A percentile compares a stretch with the other conserved stretches of the same genome.
Conservation (phyloP, 2,113 vertebrate species). For the Amazona guildingii region DNA sequence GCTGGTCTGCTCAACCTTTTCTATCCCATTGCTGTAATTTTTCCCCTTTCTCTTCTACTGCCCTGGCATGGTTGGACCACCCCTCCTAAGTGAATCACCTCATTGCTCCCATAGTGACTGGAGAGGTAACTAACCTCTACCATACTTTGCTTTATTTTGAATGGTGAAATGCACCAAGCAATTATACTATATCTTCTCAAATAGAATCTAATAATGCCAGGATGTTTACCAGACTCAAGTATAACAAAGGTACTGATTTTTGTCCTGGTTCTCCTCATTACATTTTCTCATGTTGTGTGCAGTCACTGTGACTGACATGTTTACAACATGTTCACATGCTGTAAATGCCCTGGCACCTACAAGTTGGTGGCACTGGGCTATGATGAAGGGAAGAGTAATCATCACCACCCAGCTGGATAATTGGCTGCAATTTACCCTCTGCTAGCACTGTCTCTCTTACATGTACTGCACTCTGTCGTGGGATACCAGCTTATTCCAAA, state of each 20-base stretch:
- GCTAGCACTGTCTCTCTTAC: background rate
- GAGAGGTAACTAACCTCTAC: background rate
- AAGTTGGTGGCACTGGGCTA: background rate
- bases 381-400: background rate
- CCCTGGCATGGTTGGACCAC: background rate
- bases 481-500: background rate
- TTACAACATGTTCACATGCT: background rate
- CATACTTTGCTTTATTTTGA: background rate
- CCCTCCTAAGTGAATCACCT: background rate
- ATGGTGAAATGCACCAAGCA: background rate
- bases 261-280: background rate
- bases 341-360: background rate
- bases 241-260: background rate
- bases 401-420: background rate
- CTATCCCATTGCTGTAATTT: background rate
- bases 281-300: background rate
- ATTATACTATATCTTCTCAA: background rate
- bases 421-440: background rate
- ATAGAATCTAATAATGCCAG: background rate
- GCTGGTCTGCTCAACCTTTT: background rate
- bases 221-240: background rate
- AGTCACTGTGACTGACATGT: background rate
- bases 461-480: background rate
- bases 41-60: background rate
- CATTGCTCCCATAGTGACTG: background rate